These are phyloP conservation scores for Serinus canaria DNA, from an alignment of 2,113 vertebrate species.

Conservation along the genomic window DNA sequence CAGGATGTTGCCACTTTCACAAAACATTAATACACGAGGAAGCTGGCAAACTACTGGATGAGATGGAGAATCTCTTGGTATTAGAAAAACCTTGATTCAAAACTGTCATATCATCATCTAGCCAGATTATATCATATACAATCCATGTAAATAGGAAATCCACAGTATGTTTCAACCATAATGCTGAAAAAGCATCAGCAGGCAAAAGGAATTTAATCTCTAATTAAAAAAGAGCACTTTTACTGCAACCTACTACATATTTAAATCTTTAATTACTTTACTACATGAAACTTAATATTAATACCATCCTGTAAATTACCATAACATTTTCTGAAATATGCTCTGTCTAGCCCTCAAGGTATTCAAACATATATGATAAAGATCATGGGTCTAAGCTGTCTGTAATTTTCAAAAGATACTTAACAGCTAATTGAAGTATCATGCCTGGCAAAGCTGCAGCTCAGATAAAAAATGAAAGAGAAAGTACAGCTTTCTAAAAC, in stretches of 20 bases:
- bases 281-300: slow-evolving; percentile 66
- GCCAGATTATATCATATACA: background rate
- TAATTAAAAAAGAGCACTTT: slow-evolving; percentile 55
- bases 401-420: slow-evolving; percentile 71
- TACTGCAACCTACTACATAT: slow-evolving; percentile 26
- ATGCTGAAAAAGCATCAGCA: background rate
- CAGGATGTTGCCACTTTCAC: background rate
- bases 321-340: slow-evolving; percentile 58
- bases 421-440: slow-evolving; percentile 66
- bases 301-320: slow-evolving; percentile 60
- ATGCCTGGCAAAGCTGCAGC: background rate
- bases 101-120: background rate
- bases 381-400: slow-evolving; percentile 40
- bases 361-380: slow-evolving; percentile 61
- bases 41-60: background rate
- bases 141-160: background rate
- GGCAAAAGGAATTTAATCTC: slow-evolving; percentile 31
- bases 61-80: background rate
- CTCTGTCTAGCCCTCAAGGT: slow-evolving; percentile 59
- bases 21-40: background rate
- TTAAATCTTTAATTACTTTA: slow-evolving; percentile 68
- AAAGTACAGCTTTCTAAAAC: background rate
- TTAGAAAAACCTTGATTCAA: background rate
- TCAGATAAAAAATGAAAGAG: background rate
- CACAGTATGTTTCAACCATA: background rate